phyloP scores from a whole-genome alignment of 2,113 vertebrate species.

The Chauna torquata region DNA sequence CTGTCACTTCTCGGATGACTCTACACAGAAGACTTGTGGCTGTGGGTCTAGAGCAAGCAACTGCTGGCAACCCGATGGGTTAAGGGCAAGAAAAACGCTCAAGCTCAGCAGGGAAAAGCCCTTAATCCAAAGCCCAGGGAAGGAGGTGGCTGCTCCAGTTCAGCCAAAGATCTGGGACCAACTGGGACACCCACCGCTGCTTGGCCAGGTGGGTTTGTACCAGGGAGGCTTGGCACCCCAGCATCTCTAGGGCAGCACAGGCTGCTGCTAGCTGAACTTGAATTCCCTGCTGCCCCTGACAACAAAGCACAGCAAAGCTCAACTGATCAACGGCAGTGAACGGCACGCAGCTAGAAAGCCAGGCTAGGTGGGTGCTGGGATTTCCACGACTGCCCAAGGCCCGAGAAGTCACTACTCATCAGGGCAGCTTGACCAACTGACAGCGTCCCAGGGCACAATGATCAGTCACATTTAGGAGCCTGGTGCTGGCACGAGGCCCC shows the following conservation, averaged over 20 bases:
- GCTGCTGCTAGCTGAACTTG: not conserved
- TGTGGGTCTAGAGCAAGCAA: not conserved
- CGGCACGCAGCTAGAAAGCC: not conserved
- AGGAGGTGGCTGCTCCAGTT: not conserved
- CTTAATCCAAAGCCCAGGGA: not conserved
- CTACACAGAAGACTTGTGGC: not conserved
- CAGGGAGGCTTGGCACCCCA: not conserved
- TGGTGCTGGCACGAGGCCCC: not conserved
- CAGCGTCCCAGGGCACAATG: constrained; percentile 20
- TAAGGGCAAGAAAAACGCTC: not conserved
- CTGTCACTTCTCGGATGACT: not conserved
- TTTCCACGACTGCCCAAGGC: constrained; percentile 40
- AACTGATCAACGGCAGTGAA: not conserved
- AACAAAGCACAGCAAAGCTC: not conserved
- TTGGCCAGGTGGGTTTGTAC: not conserved
- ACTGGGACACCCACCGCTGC: not conserved
- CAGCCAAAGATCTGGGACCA: not conserved
- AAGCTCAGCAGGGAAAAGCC: not conserved
- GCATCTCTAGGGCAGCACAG: not conserved
- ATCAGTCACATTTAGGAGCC: constrained; percentile 28
- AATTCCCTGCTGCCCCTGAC: constrained; percentile 41
- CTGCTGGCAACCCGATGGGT: not conserved
- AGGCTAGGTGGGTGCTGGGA: constrained; percentile 26
- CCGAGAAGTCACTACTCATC: constrained; percentile 33
- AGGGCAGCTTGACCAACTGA: not conserved